Conservation (phyloP, 2,113 vertebrate species). For the Vulpes ferrilata region DNA sequence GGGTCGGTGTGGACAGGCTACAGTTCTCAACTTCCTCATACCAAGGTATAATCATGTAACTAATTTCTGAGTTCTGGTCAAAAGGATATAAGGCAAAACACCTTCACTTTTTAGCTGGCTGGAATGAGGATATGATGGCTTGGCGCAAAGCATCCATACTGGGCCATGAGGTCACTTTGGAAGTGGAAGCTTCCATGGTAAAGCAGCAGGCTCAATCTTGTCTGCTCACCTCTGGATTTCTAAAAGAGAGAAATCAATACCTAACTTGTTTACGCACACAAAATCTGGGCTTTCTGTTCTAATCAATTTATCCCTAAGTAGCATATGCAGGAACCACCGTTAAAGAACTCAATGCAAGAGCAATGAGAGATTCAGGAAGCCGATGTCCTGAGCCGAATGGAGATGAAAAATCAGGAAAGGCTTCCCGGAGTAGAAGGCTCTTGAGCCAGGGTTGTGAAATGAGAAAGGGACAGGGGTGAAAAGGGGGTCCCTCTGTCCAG, state of each 20-base stretch:
- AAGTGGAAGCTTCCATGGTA: background rate
- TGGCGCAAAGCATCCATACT: background rate
- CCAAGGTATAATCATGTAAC: background rate
- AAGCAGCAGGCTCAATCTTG: background rate
- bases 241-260: background rate
- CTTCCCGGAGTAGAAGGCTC: background rate
- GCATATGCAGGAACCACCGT: background rate
- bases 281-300: background rate
- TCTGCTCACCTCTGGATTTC: background rate
- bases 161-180: background rate
- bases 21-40: background rate
- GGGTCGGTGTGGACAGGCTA: rapidly evolving
- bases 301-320: too few species aligned
- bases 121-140: background rate
- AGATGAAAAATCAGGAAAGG: background rate
- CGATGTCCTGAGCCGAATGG: background rate
- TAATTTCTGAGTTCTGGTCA: background rate
- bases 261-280: background rate
- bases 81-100: background rate
- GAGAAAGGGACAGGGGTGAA: background rate
- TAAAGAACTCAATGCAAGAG: background rate
- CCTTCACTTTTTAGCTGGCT: background rate
- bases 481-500: background rate
- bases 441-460: background rate
- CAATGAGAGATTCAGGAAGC: background rate